phyloP scores from a whole-genome alignment of 64 coral and sea anemone species.

The Anthopleura sola region DNA sequence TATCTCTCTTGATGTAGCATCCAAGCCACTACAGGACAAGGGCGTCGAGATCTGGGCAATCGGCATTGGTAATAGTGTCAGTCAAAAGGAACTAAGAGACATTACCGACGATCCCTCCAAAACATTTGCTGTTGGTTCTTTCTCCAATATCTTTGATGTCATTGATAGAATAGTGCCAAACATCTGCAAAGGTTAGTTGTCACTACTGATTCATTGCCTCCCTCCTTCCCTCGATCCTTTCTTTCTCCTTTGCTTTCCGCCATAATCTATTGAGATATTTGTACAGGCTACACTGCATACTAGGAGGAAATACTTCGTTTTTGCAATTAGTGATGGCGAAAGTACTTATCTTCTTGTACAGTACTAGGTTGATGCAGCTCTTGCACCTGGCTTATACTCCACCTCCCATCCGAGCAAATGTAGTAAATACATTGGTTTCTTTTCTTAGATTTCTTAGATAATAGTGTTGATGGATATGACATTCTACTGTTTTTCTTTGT shows the following conservation, averaged over 20 bases:
- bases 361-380: no score
- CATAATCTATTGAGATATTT: background rate
- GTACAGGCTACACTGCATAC: no score
- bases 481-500: background rate
- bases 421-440: no score
- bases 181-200: conserved; percentile 42
- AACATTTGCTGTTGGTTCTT: conserved; percentile 11
- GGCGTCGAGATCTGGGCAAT: conserved; percentile 57
- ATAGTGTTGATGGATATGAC: background rate
- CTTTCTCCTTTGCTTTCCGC: background rate
- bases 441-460: no score
- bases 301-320: no score
- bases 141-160: conserved; percentile 4
- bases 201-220: no score
- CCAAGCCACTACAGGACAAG: conserved; percentile 69
- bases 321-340: no score
- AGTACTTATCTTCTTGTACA: no score
- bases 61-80: conserved; percentile 37
- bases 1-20: conserved; percentile 30
- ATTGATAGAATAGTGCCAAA: background rate
- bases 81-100: conserved; percentile 15
- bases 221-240: background rate
- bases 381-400: no score
- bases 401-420: no score
- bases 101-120: conserved; percentile 42